Percentiles rank a stretch among this genome's conserved stretches.
phyloP scores from a whole-genome alignment of 2,113 vertebrate species.

The Philantomba maxwellii region DNA sequence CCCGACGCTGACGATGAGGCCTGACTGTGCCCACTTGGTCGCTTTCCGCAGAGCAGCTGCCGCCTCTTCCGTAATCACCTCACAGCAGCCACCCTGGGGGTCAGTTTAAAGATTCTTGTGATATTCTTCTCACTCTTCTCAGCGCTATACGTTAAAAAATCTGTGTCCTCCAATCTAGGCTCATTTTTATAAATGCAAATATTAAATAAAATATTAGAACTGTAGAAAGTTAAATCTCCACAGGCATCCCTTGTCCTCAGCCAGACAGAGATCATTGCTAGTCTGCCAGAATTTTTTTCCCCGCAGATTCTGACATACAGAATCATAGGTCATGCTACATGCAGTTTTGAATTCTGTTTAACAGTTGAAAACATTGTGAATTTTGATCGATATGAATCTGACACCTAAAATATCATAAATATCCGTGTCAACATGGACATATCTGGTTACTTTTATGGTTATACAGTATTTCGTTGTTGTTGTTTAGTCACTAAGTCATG shows the following conservation, averaged over 20 bases:
- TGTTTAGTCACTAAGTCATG: not conserved
- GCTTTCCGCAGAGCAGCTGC: conserved; percentile 93
- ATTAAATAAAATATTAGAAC: not conserved
- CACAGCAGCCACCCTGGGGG: conserved; percentile 92
- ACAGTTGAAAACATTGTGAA: not conserved
- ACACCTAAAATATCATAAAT: not conserved
- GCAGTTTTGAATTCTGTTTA: not conserved
- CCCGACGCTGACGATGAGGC: conserved; percentile 95
- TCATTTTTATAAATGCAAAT: not conserved
- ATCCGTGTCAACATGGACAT: not conserved
- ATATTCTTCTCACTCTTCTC: not conserved
- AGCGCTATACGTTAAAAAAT: not conserved
- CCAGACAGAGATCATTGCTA: not conserved
- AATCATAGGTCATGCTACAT: not conserved
- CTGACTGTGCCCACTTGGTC: conserved; percentile 98
- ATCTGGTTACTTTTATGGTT: not conserved
- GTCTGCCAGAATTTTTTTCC: not conserved
- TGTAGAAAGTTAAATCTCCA: not conserved
- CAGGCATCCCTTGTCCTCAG: not conserved
- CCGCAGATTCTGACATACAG: not conserved
- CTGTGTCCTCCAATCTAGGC: not conserved
- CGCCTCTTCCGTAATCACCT: conserved; percentile 96
- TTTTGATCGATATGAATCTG: not conserved
- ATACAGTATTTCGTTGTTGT: not conserved
- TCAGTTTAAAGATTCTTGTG: not conserved